Base-by-base conservation (phyloP, 2,888 invertebrate genomes). In the Chaetoderma sp. region DNA sequence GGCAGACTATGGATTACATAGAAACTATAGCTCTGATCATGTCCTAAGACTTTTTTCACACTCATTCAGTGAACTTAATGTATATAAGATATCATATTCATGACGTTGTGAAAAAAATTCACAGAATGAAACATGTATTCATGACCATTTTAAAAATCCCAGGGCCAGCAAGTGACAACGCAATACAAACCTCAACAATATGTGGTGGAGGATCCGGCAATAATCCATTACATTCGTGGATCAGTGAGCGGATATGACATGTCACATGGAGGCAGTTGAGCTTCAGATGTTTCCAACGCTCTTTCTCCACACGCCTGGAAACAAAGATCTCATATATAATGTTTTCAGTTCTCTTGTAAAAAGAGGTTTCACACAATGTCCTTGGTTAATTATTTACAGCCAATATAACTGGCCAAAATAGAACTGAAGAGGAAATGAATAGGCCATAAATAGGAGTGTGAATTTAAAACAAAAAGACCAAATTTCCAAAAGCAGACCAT, bases 261-360 rank as follows among this genome's bases (percentile, higher is more conserved):
- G 83, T 80, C 23, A 84, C 64, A 30, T 79, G 72, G 28, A 81
- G 68, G 3, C 78, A 76, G 25, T 78, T 72, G 2, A 73, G 70
- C 56, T 78, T 75, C 4, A 83, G 75, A 25, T 79, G 78, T 27
- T 72, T 69, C 85, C 84, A 83, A 28, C 78, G 73, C 63, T 78
- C 79, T 57, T 71, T 74, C 65, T 88, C 87, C 59, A 88, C 77
- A 75, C 84, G 84, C 70, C 88, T 88, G 76, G 75, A 84, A 73
- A 83, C 82, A 70, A 67, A 64, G 25, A 3, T 27, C 2, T 27
- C 21, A 39, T 23, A 63, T 23, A 42, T 6, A 27, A 13, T 23
- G 10, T 6, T 52, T 52, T 52, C 27, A 27, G 21, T 16, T 10
- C 10, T 8, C 21, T n/a, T 8, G 18, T 13, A 8, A 47, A 47